Base-by-base conservation (phyloP, 1,140 invertebrate genomes). In the Hycleus cichorii region DNA sequence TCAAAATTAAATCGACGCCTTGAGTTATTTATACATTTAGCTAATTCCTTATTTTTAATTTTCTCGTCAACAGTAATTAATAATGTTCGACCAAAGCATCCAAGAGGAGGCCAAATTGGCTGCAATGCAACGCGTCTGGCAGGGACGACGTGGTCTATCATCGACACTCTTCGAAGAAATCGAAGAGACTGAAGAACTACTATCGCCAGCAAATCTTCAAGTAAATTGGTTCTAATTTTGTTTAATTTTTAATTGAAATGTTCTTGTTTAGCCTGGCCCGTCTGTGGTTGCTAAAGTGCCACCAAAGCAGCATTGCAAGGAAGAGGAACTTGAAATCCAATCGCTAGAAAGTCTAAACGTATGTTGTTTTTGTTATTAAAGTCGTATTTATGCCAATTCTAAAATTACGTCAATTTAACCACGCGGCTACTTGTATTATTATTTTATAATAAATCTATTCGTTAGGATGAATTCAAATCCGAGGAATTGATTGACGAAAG, bases 91-190 rank as follows among this genome's bases (percentile, higher is more conserved):
- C n/a, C 56, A 61, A 62, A 62, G 43, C 46, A 39, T 57, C 4
- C 58, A 69, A 58, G 69, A 68, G 64, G 68, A 71, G 42, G 63
- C 63, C 38, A 65, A 69, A 62, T 58, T 71, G n/a, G 61, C 64
- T 18, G 66, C 62, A 3, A 67, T 71, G 69, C 69, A 69, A 61
- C 63, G 66, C 11, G 47, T 57, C 2, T 71, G 69, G 69, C 65
- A 67, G 50, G 49, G 53, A 12, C 60, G 59, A 40, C 57, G 63
- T 27, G 56, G 64, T 9, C 56, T 50, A 26, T 52, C 60, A 11
- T 65, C 49, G 6, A 54, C 57, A 2, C 60, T 69, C 42, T 71
- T 71, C 52, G 64, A 71, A 46, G 63, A 69, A 53, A 54, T 60
- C 38, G 53, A 44, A 24, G 66, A 66, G 46, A 62, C 62, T 26